These are phyloP conservation scores for Colinus virginianus DNA, from an alignment of 2,113 vertebrate genomes.

Conservation along the genomic window DNA sequence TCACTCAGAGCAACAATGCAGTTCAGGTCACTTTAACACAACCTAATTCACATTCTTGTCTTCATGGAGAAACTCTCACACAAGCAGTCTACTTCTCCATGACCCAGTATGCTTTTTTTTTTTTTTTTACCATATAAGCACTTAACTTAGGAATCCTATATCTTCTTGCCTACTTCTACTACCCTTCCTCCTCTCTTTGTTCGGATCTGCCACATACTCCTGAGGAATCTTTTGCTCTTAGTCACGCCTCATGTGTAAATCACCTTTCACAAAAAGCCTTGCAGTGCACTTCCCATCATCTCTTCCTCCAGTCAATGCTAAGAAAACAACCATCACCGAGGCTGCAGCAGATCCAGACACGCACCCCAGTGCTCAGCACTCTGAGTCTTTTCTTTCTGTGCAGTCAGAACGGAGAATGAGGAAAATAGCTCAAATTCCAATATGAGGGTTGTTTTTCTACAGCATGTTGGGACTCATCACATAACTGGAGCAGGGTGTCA, in stretches of 20 bases:
- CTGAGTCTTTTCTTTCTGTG: neutral
- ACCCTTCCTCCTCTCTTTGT: neutral
- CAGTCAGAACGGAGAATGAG: neutral
- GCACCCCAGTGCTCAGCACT: neutral
- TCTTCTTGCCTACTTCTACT: neutral
- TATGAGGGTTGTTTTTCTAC: neutral
- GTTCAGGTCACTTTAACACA: neutral
- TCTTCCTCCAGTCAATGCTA: neutral
- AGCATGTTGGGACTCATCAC: neutral
- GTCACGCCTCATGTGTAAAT: neutral
- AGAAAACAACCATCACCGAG: neutral
- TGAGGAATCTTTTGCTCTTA: constrained; percentile 28
- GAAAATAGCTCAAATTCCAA: neutral
- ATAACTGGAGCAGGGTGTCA: neutral
- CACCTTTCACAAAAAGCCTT: constrained; percentile 46
- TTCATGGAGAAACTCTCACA: neutral
- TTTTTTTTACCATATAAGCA: neutral
- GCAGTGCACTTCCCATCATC: neutral
- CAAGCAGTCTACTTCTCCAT: neutral
- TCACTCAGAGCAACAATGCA: neutral
- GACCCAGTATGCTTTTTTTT: neutral
- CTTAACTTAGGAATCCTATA: neutral
- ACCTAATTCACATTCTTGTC: neutral
- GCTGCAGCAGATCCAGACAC: neutral
- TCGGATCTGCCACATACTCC: neutral